A percentile compares a stretch with the other conserved stretches of the same genome.
phyloP scores from a whole-genome alignment of 2,888 invertebrate species.

The Melanotus villosus region DNA sequence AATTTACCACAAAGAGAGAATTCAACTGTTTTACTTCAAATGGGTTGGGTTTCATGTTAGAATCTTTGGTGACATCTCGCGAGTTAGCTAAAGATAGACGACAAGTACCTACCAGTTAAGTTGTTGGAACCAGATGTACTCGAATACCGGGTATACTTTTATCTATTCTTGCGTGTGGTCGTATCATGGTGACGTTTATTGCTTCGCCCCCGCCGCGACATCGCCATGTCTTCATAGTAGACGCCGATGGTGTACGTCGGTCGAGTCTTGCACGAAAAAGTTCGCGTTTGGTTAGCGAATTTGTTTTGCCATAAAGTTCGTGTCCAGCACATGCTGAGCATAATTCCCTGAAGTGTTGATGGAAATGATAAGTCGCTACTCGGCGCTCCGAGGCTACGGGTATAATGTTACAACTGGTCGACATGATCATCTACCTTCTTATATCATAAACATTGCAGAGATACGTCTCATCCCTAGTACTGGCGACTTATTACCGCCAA shows the following conservation, averaged over 20 bases:
- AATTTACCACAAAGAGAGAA: no score
- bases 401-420: conserved; percentile 52
- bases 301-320: conserved; percentile 40
- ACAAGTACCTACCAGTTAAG: conserved; percentile 37
- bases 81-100: not conserved
- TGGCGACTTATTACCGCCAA: conserved; percentile 21
- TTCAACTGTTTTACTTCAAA: no score
- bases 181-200: conserved; percentile 52
- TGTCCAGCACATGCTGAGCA: conserved; percentile 28
- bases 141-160: conserved; percentile 49
- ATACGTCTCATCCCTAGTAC: conserved; percentile 24
- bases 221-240: conserved; percentile 38
- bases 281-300: conserved; percentile 28
- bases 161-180: conserved; percentile 55
- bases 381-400: conserved; percentile 44
- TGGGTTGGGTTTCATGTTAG: not conserved
- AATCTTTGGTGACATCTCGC: conserved; percentile 6
- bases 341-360: conserved; percentile 49
- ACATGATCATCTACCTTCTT: conserved; percentile 49
- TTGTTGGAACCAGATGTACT: conserved; percentile 35
- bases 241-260: conserved; percentile 18
- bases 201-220: conserved; percentile 47
- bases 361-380: conserved; percentile 52
- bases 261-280: not conserved
- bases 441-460: conserved; percentile 37